Base-by-base conservation (phyloP, 2,797 vertebrate genomes). In the Poeciliopsis paucimaculata region DNA sequence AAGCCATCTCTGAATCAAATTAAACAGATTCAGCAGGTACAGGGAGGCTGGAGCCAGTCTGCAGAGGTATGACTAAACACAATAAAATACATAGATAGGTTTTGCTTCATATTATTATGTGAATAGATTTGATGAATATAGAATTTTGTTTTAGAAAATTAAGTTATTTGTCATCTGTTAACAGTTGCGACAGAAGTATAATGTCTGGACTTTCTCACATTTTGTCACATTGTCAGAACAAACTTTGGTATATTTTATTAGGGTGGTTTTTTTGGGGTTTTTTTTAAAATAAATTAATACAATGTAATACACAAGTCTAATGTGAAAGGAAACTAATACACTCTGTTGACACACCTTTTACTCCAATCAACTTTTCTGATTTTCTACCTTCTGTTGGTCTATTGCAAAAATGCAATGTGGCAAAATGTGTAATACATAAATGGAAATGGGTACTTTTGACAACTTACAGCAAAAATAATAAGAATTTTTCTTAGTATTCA, bases 1-100 rank as follows among this genome's bases (percentile, higher is more conserved):
- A 98, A 97, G 79, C 97, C 97, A 82, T 98, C 97, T 36, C 95
- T 98, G 68, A 98, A 98, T 94, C 97, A 98, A 92, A 97, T 98
- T 90, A 98, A 97, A 82, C 97, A 97, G 91, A 98, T 95, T 91
- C 97, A 97, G 92, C 97, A 97, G 88, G 96, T 96, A 83, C 94
- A 97, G 86, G 96, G 96, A 78, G 95, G 95, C 84, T 97, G 97
- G 97, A 96, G 94, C 84, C 96, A 96, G 81, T 76, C 90, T 41
- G 81, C 91, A 76, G 97, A 98, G 96, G 97, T 98, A 93, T 72
- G 72, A 49, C 85, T 31, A 43, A 53, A 62, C 55, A 5, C 39
- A 13, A 45, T 79, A 4, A 5, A 36, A 34, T 31, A 12, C 1
- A 80, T 45, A 68, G 20, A 49, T 45, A 18, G 34, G 6, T 51